These are phyloP conservation scores for Zaprionus ornatus DNA, from an alignment of 1,140 invertebrate species.

Conservation along the genomic window DNA sequence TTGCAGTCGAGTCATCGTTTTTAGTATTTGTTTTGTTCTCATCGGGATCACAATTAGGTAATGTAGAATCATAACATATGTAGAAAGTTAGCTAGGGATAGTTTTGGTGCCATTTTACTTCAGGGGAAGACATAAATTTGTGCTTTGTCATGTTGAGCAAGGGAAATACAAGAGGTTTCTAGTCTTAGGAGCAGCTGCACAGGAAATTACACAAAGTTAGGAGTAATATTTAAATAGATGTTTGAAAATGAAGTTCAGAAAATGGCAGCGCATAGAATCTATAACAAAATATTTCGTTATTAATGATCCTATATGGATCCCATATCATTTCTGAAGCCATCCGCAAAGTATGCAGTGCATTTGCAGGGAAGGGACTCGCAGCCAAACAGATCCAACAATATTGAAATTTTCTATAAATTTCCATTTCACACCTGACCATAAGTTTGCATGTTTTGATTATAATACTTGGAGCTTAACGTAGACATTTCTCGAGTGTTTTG, in stretches of 20 bases:
- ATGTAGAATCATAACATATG: constrained; percentile 28
- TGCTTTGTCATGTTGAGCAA: constrained; percentile 53
- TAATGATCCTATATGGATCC: background rate
- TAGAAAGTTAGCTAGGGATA: constrained; percentile 10
- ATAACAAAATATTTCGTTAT: background rate
- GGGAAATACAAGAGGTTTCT: constrained; percentile 16
- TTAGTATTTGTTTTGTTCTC: constrained; percentile 19
- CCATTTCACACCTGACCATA: background rate
- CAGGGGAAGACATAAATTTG: constrained; percentile 54
- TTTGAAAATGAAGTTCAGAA: background rate
- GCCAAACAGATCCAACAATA: too few relatives aligned
- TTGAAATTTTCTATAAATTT: background rate
- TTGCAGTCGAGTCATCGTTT: constrained; percentile 10
- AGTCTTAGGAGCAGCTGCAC: background rate
- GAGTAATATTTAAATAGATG: background rate
- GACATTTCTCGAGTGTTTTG: background rate
- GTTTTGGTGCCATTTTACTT: constrained; percentile 22
- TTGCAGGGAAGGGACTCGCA: background rate
- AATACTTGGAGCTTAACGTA: constrained; percentile 5
- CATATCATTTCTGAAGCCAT: background rate
- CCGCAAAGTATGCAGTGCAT: background rate
- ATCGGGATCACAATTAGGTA: constrained; percentile 67
- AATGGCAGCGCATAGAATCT: constrained; percentile 5
- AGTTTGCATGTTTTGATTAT: constrained; percentile 50
- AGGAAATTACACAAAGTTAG: background rate